Conservation (phyloP, 2,888 invertebrate species). For the Parnassius glacialis region DNA sequence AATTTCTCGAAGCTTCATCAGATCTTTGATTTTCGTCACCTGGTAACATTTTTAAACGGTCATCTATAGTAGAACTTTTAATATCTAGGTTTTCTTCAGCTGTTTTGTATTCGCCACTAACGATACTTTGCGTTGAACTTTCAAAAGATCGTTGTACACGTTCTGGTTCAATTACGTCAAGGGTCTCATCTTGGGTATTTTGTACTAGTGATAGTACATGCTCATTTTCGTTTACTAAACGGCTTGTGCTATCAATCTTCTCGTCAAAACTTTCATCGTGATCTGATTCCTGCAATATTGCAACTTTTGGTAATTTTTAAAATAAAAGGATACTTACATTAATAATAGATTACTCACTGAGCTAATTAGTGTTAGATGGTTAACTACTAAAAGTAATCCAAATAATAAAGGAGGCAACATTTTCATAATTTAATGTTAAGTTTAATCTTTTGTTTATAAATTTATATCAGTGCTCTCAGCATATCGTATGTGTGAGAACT, state of each 20-base stretch:
- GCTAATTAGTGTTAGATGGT: neutral
- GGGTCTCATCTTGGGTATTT: neutral
- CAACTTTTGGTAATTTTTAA: neutral
- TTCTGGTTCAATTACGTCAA: neutral
- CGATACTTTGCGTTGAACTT: neutral
- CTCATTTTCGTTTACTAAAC: constrained; percentile 6
- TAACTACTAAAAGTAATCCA: constrained; percentile 7
- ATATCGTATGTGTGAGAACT: constrained; percentile 17
- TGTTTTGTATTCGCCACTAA: neutral
- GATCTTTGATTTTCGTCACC: neutral
- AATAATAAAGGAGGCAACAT: neutral
- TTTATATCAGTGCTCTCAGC: constrained; percentile 8
- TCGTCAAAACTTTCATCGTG: neutral
- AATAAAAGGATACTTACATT: neutral
- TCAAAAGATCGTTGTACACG: constrained; percentile 14
- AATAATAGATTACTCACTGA: constrained; percentile 11
- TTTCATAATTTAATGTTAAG: constrained; percentile 1
- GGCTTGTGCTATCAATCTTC: neutral
- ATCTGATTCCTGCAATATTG: constrained; percentile 12
- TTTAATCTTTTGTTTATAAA: neutral
- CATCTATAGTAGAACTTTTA: neutral
- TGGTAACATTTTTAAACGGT: neutral
- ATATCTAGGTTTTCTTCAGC: neutral
- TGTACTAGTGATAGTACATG: neutral
- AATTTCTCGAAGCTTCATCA: neutral